A percentile compares a stretch with the other conserved stretches of the same genome.
These are phyloP conservation scores for Dromococcyx pavoninus DNA, from an alignment of 2,797 vertebrate species.

Conservation along the genomic window DNA sequence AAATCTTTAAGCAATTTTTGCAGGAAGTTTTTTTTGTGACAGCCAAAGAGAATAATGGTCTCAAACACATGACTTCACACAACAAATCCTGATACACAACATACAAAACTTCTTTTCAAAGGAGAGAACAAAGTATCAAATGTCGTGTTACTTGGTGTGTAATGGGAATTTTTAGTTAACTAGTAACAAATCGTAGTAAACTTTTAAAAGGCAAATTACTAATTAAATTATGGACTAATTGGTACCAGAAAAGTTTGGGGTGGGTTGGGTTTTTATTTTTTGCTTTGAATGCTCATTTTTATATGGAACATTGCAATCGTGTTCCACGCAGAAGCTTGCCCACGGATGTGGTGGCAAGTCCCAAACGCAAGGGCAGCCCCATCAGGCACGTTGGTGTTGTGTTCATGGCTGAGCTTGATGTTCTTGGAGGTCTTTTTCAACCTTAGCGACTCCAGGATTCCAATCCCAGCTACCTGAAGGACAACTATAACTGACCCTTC, in stretches of 20 bases:
- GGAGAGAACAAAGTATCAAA: background rate
- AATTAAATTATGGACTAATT: constrained; percentile 43
- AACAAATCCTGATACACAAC: background rate
- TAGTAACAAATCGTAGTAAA: constrained; percentile 44
- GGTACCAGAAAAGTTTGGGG: background rate
- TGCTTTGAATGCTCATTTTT: background rate
- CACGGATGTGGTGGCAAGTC: background rate
- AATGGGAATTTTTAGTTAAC: constrained; percentile 38
- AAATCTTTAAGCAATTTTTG: constrained; percentile 27
- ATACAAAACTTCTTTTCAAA: background rate
- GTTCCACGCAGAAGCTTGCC: background rate
- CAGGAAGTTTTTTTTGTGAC: background rate
- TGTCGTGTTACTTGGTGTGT: background rate
- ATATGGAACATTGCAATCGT: background rate
- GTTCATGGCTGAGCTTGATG: too few relatives aligned
- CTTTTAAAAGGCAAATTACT: constrained; percentile 45
- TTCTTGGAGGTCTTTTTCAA: too few relatives aligned
- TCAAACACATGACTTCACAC: background rate
- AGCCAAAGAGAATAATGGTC: background rate
- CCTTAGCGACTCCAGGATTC: too few relatives aligned
- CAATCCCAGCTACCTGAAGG: background rate
- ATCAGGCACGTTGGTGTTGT: too few relatives aligned
- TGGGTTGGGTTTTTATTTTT: background rate
- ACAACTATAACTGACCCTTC: background rate
- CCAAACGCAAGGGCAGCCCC: background rate